Percentiles rank a stretch among this genome's conserved stretches.
These are phyloP conservation scores for Prolemur simus DNA, from an alignment of 2,113 vertebrate species.

Conservation along the genomic window DNA sequence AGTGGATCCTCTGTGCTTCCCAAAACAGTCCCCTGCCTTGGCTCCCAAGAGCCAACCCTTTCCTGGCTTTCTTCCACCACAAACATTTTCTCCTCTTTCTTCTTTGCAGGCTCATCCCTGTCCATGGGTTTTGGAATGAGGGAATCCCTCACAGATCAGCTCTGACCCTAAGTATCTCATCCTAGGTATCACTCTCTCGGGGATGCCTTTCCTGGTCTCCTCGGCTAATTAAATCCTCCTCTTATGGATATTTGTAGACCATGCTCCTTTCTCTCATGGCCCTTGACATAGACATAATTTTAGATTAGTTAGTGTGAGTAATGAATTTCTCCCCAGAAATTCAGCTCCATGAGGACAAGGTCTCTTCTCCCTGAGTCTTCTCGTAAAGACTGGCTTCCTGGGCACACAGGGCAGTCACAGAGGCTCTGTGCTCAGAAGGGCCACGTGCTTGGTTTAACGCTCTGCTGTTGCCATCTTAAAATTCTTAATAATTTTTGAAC, in stretches of 20 bases:
- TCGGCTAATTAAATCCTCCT: background rate
- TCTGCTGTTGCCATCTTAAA: background rate
- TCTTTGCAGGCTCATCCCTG: background rate
- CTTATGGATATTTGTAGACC: background rate
- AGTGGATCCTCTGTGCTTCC: background rate
- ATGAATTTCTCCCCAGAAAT: background rate
- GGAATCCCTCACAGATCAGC: background rate
- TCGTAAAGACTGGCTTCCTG: background rate
- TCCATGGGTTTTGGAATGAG: background rate
- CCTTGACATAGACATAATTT: background rate
- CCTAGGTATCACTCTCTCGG: background rate
- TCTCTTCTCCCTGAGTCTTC: background rate
- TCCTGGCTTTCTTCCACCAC: background rate
- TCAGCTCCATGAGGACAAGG: background rate
- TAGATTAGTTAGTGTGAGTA: background rate
- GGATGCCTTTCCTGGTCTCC: background rate
- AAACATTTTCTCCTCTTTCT: background rate
- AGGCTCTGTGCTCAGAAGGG: background rate
- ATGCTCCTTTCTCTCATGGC: background rate
- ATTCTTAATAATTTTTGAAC: background rate
- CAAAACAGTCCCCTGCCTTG: background rate
- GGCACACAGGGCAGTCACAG: rapidly evolving
- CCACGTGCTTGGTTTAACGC: background rate
- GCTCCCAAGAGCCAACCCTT: background rate
- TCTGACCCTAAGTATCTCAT: background rate